Evolutionary conservation across 2,888 invertebrate species (phyloP), one percentile per base, ranked within the genome.

Genomic region (Drosophila tanythrix): DNA sequence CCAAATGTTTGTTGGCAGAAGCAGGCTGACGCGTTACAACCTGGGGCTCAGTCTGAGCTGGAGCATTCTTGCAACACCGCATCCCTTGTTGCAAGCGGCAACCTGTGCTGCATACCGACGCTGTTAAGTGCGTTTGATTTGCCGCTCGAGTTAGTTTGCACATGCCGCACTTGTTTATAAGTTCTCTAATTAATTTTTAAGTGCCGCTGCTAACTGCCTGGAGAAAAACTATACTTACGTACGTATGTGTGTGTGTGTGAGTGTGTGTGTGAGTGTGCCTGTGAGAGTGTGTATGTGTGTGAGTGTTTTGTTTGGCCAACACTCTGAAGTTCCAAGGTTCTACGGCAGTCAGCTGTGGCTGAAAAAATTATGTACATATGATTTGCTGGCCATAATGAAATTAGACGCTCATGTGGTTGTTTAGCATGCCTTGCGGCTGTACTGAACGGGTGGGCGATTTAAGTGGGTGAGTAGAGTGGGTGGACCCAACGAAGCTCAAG

Each of bases 111-210:
- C 57, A 73, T 76, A 70, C 74, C 70, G 60, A 61, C 74, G 64
- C 50, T 68, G 81, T 77, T 78, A 60, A 87, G 84, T 88, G 86
- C 88, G 88, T 89, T 86, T 86, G 85, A 89, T 86, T 86, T 86
- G 88, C 89, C 89, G 89, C 89, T 82, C 81, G 85, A 89, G 83
- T 88, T 89, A 88, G 81, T 82, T 89, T 85, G 79, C 89, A 89
- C 85, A 87, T 87, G 89, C 86, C 73, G 89, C 83, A 84, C 85
- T 85, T 85, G 85, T 85, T 86, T 89, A 85, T 89, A 88, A 87
- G 87, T 87, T 87, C 90, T 87, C 87, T 87, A 87, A 87, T 87
- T 87, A 87, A 89, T 87, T 87, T 87, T 87, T 86, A 87, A 87
- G 87, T 87, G 88, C 85, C 77, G 68, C 74, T 83, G 90, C 86